Conservation (phyloP, 2,113 vertebrate species). For the Leucopsar rothschildi region DNA sequence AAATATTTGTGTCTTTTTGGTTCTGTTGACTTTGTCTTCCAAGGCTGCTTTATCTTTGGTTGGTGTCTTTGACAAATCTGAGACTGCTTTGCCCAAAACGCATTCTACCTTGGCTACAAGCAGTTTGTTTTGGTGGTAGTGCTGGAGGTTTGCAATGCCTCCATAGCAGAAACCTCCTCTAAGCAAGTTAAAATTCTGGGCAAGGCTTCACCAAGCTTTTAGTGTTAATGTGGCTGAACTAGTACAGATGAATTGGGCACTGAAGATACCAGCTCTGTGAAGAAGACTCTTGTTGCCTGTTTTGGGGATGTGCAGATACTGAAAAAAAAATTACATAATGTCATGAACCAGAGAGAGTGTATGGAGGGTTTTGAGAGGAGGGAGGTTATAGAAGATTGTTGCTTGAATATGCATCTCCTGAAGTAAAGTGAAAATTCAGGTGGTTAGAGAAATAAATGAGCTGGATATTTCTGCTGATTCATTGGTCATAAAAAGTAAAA, state of each 20-base stretch:
- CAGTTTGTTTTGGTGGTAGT: neutral
- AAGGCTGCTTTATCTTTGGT: neutral
- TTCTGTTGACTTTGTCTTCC: neutral
- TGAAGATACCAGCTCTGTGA: neutral
- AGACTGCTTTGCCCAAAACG: neutral
- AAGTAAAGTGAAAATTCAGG: neutral
- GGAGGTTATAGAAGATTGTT: neutral
- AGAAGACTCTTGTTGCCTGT: neutral
- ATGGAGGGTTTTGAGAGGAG: neutral
- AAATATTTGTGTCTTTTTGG: neutral
- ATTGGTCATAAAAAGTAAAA: neutral
- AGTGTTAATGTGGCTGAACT: neutral
- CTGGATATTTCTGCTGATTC: neutral
- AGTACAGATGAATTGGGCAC: neutral
- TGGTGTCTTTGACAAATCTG: neutral
- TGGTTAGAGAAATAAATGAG: neutral
- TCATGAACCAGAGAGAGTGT: neutral
- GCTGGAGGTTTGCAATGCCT: neutral
- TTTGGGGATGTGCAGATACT: neutral
- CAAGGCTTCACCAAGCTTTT: neutral
- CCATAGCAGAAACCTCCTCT: neutral
- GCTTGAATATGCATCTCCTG: neutral
- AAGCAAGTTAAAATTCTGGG: neutral
- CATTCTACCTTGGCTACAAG: neutral
- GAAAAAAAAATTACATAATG: neutral